These are phyloP conservation scores for Beris chalybata DNA, from an alignment of 2,888 invertebrate species.

Conservation along the genomic window DNA sequence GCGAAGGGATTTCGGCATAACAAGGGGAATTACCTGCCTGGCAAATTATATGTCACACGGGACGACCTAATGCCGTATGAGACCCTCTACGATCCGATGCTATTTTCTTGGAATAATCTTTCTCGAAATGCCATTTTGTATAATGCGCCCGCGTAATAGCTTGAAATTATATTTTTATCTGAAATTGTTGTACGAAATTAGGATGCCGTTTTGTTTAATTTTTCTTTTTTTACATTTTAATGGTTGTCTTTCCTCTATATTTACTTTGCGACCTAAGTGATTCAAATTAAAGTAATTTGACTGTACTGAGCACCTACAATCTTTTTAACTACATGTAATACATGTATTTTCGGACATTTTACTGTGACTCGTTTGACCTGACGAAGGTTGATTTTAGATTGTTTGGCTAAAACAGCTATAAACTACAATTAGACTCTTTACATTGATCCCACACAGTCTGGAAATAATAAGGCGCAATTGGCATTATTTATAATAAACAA, in stretches of 20 bases:
- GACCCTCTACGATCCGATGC: constrained; percentile 20
- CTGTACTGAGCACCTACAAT: not conserved
- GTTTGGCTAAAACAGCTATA: too few species aligned
- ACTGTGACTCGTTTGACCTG: too few species aligned
- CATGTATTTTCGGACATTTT: too few species aligned
- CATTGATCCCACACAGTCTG: too few species aligned
- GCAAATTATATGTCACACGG: constrained; percentile 29
- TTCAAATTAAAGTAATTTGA: constrained; percentile 3
- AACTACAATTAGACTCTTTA: too few species aligned
- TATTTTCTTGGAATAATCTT: constrained; percentile 27
- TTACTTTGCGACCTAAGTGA: not conserved
- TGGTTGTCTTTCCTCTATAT: not conserved
- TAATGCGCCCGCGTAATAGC: constrained; percentile 21
- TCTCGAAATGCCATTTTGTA: constrained; percentile 24
- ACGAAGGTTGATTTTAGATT: too few species aligned
- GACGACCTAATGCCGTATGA: constrained; percentile 9
- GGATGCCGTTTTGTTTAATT: constrained; percentile 1
- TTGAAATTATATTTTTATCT: constrained; percentile 23
- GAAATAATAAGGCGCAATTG: too few species aligned
- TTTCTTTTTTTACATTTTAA: not conserved
- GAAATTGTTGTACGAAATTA: constrained; percentile 14
- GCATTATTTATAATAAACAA: too few species aligned
- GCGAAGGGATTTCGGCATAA: constrained; percentile 20
- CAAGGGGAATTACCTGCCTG: constrained; percentile 25
- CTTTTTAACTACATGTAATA: not conserved